Evolutionary conservation across 2,113 vertebrate genomes (phyloP).

Genomic region (Nycticebus coucang): DNA sequence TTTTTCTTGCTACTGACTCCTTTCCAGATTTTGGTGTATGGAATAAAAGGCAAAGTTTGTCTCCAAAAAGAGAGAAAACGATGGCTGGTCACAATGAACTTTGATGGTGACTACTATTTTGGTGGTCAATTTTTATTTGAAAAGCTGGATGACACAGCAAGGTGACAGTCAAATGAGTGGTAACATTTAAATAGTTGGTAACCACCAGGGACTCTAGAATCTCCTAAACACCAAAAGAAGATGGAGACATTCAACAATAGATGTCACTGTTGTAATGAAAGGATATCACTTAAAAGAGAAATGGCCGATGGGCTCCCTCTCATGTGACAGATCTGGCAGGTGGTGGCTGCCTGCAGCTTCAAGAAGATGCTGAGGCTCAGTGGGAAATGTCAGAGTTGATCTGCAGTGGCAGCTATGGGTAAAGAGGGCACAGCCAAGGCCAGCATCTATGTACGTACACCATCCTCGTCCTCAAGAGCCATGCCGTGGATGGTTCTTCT

Average conservation of each 20-base stretch:
- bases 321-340: not conserved
- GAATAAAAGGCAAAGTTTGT: not conserved
- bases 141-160: not conserved
- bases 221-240: not conserved
- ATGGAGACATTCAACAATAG: not conserved
- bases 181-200: not conserved
- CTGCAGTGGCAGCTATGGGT: not conserved
- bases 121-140: not conserved
- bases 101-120: too few relatives aligned
- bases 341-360: not conserved
- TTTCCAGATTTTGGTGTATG: not conserved
- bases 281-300: not conserved
- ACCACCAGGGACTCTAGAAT: not conserved
- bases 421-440: not conserved
- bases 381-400: not conserved
- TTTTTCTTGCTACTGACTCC: not conserved
- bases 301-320: not conserved
- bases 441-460: not conserved
- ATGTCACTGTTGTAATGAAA: not conserved
- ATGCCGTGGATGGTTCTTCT: not conserved
- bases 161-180: not conserved
- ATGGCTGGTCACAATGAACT: not conserved
- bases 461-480: not conserved
- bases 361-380: not conserved
- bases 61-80: not conserved